Evolutionary conservation across 2,113 vertebrate genomes (phyloP), one percentile per base, ranked within the genome.

Genomic region (Clinocottus analis): DNA sequence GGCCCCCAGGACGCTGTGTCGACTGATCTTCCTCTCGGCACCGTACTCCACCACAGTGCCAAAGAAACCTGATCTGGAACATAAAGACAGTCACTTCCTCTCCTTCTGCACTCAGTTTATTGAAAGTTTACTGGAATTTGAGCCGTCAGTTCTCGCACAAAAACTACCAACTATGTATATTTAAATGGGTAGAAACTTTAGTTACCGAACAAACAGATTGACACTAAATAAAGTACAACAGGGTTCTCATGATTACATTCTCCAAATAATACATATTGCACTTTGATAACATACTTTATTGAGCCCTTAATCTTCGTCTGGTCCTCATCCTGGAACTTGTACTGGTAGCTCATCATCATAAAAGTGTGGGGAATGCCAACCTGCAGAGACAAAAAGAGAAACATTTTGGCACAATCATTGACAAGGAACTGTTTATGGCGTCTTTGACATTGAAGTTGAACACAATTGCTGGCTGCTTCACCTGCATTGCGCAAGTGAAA

Each of bases 271-370:
- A 61, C 2, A 59, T 61, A 25, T 19, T 72, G 21, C 10, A 53
- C 3, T 58, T 41, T 64, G 79, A 65, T 43, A 53, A 81, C 94
- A 87, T 95, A 99, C 98, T 99, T 99, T 70, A 99, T 90, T 75
- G 97, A 99, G 37, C 97, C 97, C 89, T 98, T 99, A 69, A 99
- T 94, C 59, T 97, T 96, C 0, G 98, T 99, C 94, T 99, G 97
- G 85, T 99, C 97, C 0, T 99, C 98, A 56, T 99, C 96, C 91
- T 99, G 97, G 93, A 99, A 99, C 91, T 99, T 99, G 93, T 99
- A 97, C 88, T 99, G 98, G 72, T 98, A 99, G 91, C 98, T 99
- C 95, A 99, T 94, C 95, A 99, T 96, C 83, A 96, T 85, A 66
- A 98, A 99, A 61, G 97, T 97, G 88, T 99, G 97, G 29, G 97